Conservation (phyloP, 2,113 vertebrate species). For the Clarias magur region DNA sequence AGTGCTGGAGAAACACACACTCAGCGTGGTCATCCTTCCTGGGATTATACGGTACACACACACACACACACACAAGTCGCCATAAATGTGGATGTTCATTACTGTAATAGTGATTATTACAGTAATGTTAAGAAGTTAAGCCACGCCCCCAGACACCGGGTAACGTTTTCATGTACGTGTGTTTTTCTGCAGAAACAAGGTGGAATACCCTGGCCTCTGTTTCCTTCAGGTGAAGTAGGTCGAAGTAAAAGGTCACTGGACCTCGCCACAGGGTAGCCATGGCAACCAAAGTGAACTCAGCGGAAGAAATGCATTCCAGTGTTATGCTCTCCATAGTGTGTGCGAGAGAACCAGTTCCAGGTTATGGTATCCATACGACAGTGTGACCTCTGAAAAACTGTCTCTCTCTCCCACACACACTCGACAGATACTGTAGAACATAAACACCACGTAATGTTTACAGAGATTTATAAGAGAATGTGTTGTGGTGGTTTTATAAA, state of each 20-base stretch:
- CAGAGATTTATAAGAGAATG: neutral
- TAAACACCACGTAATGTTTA: neutral
- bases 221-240: constrained; percentile 65
- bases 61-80: neutral
- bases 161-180: neutral
- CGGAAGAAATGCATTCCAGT: neutral
- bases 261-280: neutral
- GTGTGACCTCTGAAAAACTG: neutral
- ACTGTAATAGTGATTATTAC: neutral
- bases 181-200: constrained; percentile 45
- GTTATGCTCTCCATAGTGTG: neutral
- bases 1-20: constrained; percentile 70
- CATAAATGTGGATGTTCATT: neutral
- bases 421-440: neutral
- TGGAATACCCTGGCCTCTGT: constrained; percentile 66
- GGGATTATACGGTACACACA: constrained; percentile 74
- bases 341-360: neutral
- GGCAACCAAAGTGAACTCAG: neutral
- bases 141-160: neutral
- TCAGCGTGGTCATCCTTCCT: constrained; percentile 81
- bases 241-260: neutral
- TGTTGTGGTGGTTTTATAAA: neutral
- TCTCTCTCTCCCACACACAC: neutral
- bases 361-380: neutral
- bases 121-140: neutral